Base-by-base conservation (phyloP, 2,113 vertebrate genomes). In the Condylura cristata region DNA sequence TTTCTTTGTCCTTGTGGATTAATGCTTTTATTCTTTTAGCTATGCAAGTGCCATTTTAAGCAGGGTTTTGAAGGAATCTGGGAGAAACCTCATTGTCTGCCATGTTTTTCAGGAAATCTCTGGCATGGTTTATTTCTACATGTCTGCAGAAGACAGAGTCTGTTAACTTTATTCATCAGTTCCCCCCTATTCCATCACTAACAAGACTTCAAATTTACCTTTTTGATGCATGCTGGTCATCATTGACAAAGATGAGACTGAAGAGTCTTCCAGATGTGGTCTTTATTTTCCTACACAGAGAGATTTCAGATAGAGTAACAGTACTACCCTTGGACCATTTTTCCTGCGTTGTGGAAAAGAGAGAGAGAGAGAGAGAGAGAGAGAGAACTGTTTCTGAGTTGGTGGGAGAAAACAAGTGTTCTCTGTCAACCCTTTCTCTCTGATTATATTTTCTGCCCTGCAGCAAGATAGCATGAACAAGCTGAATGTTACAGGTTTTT, bases 1-100 rank as follows among this genome's bases (percentile, higher is more conserved):
- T 94, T 95, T 89, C 41, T 61, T 72, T 75, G 61, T 90, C 76
- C 10, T 92, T 92, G 68, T 92, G 26, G 76, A 41, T 70, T 93
- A 70, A 37, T 61, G n/a, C 28, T 53, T 90, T 95, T 53, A n/a
- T 53, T 92, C 83, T 56, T 34, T 60, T 51, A 90, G 60, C 9
- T n/a, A 56, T 85, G 22, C 44, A 34, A 82, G 46, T 70, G 32
- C 30, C n/a, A 75, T 79, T 89, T 93, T 56, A 58, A 58, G 79
- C 24, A 68, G 9, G 26, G 82, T 61, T 53, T 32, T 20, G 14
- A 24, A 93, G 53, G 4, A 32, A 22, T 9, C 34, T 78, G 51
- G 24, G 24, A 46, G 37, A 76, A 56, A 61, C 37, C 18, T 37
- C 32, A 11, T 0, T 48, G 22, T 76, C 30, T 17, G 8, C n/a